Evolutionary conservation across 2,797 vertebrate genomes (phyloP).

Genomic region (Chrosomus eos): DNA sequence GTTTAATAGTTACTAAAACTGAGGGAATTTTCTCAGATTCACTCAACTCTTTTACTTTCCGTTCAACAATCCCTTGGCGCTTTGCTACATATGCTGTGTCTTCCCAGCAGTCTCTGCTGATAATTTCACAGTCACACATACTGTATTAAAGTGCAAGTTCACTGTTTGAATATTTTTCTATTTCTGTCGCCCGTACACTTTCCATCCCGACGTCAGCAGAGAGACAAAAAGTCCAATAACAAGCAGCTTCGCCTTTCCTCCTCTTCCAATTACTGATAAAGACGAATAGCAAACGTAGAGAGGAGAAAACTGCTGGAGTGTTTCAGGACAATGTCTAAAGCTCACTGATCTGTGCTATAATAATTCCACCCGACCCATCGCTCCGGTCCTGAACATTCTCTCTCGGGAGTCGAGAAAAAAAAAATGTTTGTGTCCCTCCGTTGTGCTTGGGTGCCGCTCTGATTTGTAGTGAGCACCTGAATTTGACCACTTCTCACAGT

Average conservation of each 20-base stretch:
- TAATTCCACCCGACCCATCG: constrained; percentile 58
- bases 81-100: constrained; percentile 1
- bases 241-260: not conserved
- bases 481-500: constrained; percentile 48
- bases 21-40: not conserved
- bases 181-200: not conserved
- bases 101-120: constrained; percentile 3
- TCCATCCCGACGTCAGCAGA: not conserved
- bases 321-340: constrained; percentile 42
- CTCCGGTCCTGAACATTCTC: constrained; percentile 58
- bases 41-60: not conserved
- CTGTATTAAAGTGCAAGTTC: constrained; percentile 26
- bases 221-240: constrained; percentile 23
- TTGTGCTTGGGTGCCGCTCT: not conserved
- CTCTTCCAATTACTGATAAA: constrained; percentile 39
- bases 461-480: constrained; percentile 28
- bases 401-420: not conserved
- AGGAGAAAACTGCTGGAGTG: constrained; percentile 50
- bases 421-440: constrained; percentile 27
- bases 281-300: constrained; percentile 58
- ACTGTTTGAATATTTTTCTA: constrained; percentile 10
- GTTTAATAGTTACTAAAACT: constrained; percentile 8
- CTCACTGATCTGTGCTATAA: constrained; percentile 62
- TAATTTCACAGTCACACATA: constrained; percentile 19
- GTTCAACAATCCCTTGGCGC: not conserved